A percentile compares a stretch with the other conserved stretches of the same genome.
Evolutionary conservation across 2,888 invertebrate species (phyloP).

Genomic region (Brachynemurus nebulosus): DNA sequence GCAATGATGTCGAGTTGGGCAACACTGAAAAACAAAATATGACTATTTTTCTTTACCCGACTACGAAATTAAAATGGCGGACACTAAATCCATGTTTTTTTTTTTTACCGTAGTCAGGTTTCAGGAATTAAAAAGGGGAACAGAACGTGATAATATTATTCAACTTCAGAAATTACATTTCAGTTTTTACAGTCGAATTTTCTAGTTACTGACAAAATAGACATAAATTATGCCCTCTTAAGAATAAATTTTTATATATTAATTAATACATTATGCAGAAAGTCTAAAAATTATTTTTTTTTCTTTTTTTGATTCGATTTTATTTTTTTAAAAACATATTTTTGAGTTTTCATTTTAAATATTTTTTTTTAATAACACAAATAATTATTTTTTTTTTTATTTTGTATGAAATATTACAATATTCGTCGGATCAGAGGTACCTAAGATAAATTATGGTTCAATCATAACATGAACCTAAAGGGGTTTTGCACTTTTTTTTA

Average conservation of each 20-base stretch:
- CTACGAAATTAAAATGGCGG: no score
- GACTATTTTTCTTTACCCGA: no score
- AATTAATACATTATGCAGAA: constrained; percentile 4
- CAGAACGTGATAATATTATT: no score
- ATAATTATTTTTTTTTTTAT: no score
- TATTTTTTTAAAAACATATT: constrained; percentile 4
- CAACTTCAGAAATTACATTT: background rate
- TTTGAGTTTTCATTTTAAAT: background rate
- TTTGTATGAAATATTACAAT: background rate
- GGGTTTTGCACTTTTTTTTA: background rate
- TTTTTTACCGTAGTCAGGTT: no score
- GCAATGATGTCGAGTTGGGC: no score
- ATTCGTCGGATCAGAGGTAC: constrained; percentile 2
- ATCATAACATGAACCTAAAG: background rate
- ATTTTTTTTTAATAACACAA: background rate
- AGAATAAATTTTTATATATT: constrained; percentile 1
- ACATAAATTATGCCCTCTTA: background rate
- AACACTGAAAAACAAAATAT: no score
- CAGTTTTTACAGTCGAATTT: background rate
- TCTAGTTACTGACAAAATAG: constrained; percentile 2
- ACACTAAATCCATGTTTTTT: no score
- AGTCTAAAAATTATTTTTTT: background rate
- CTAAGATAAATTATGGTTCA: background rate
- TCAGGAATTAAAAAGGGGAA: no score
- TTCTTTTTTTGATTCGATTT: constrained; percentile 3